phyloP scores from a whole-genome alignment of 1,140 invertebrate genomes.

The Hetaerina americana region DNA sequence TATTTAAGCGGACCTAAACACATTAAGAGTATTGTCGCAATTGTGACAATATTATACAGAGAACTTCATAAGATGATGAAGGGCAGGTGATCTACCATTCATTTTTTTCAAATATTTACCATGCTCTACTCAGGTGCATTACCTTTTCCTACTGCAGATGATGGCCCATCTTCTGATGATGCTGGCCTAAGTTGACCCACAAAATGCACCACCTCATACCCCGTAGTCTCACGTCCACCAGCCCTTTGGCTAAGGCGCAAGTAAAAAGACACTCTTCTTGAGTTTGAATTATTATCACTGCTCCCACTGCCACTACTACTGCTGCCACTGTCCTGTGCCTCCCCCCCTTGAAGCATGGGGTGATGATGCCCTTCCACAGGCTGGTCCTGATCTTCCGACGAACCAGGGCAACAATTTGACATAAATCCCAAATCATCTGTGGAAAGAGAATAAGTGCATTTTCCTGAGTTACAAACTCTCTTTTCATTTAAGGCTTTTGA shows the following conservation, averaged over 20 bases:
- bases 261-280: neutral
- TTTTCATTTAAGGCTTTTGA: too few relatives aligned
- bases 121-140: too few relatives aligned
- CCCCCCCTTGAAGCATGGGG: neutral
- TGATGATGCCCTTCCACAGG: too few relatives aligned
- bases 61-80: too few relatives aligned
- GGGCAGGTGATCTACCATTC: too few relatives aligned
- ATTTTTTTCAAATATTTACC: too few relatives aligned
- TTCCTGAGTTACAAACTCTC: too few relatives aligned
- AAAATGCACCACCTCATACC: neutral
- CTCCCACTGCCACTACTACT: neutral
- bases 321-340: neutral
- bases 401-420: neutral
- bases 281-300: too few relatives aligned
- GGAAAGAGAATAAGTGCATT: neutral
- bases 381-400: neutral
- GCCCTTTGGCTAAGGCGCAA: neutral
- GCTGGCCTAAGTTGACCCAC: neutral
- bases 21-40: too few relatives aligned
- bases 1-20: too few relatives aligned
- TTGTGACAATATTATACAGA: too few relatives aligned
- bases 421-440: neutral
- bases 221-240: neutral
- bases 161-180: neutral
- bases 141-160: neutral